Conservation (phyloP, 1,140 invertebrate species). For the Centruroides vittatus region DNA sequence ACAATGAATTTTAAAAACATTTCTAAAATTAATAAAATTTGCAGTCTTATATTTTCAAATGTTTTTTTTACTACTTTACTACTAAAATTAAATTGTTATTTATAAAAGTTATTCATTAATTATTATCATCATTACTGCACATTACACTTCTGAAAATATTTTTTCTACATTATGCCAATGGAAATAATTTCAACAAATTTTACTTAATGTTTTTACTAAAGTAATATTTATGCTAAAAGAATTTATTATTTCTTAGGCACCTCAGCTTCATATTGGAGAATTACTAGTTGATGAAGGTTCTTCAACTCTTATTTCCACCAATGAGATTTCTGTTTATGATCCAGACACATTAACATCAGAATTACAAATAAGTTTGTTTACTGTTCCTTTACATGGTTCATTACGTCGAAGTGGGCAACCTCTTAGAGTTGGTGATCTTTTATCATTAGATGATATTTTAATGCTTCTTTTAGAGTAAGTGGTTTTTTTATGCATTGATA, state of each 20-base stretch:
- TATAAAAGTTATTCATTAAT: no score
- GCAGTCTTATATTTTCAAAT: no score
- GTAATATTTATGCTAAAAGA: background rate
- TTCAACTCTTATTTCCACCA: conserved; percentile 13
- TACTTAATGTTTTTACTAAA: background rate
- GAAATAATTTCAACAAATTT: no score
- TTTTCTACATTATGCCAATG: no score
- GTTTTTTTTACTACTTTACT: no score
- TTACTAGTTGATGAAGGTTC: conserved; percentile 16
- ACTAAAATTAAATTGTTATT: no score
- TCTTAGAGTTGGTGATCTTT: conserved; percentile 13
- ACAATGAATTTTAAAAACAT: no score
- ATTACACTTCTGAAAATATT: background rate
- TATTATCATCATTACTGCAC: no score
- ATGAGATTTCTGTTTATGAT: conserved; percentile 15
- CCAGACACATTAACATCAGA: conserved; percentile 14
- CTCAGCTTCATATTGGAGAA: conserved; percentile 13
- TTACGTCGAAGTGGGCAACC: conserved; percentile 11
- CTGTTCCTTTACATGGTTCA: conserved; percentile 14
- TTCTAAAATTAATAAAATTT: no score
- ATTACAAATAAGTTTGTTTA: conserved; percentile 14
- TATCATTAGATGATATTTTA: conserved; percentile 15
- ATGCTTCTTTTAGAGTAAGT: conserved; percentile 14
- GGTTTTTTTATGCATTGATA: background rate
- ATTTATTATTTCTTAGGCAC: conserved; percentile 3